Base-by-base conservation (phyloP, 2,113 vertebrate genomes). In the Toxotes jaculatrix region DNA sequence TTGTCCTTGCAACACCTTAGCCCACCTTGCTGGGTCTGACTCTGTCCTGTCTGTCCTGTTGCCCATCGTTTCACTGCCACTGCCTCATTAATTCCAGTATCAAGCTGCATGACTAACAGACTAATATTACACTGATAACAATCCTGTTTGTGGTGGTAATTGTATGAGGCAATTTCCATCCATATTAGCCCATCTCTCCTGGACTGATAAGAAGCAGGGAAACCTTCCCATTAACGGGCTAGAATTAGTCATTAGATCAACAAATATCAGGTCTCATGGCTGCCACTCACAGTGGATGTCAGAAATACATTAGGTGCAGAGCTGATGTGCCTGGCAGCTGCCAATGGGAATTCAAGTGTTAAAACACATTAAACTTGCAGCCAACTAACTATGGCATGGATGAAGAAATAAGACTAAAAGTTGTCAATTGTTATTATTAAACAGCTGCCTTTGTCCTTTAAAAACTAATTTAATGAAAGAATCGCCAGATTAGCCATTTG, bases 51-150 rank as follows among this genome's bases (percentile, higher is more conserved):
- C 43, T 63, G 55, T 60, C 27, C 53, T 61, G 7, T 73, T 61
- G 43, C 56, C 73, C 36, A 21, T 55, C 62, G 38, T 38, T 42
- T 11, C 49, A 55, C 60, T n/a, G 60, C 68, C 68, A 1, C 63
- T 51, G 82, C 76, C 43, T 91, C 86, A 90, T 90, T 90, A 91
- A 86, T 82, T 85, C 74, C 53, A 65, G 74, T 77, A 79, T 92
- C 79, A 74, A 53, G 77, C 76, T 70, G 83, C 88, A 82, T 92
- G 88, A 87, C 90, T 91, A 91, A 93, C 88, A 80, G 64, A 87
- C 84, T 85, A 73, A 92, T 91, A 87, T 91, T 80, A 80, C 74
- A 76, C 69, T 56, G 87, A 93, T 94, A 91, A 87, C 82, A 59
- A 86, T 91, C 90, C 79, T 87, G 88, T 90, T 86, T 80, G 87